Percentiles rank a stretch among this genome's conserved stretches.
These are phyloP conservation scores for Megaleporinus macrocephalus DNA, from an alignment of 2,113 vertebrate species.

Conservation along the genomic window DNA sequence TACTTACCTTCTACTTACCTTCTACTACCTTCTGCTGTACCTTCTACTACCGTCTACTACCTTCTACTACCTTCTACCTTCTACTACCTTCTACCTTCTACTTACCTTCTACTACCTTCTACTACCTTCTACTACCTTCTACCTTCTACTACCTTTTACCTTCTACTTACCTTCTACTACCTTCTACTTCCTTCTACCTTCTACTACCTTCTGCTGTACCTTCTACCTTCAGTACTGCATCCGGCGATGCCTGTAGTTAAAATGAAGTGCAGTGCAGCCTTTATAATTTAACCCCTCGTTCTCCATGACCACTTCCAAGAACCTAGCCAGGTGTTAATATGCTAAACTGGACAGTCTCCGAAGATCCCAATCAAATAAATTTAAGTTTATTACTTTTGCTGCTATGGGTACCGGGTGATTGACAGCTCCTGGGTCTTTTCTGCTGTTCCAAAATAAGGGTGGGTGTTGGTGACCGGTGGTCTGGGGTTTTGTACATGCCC, in stretches of 20 bases:
- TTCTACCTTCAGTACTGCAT: too few relatives aligned
- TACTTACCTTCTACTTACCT: too few relatives aligned
- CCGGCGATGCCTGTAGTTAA: background rate
- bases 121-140: too few relatives aligned
- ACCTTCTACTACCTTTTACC: too few relatives aligned
- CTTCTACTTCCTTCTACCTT: too few relatives aligned
- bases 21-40: too few relatives aligned
- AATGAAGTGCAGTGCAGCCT: background rate
- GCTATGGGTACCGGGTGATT: slow-evolving; percentile 14
- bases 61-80: too few relatives aligned
- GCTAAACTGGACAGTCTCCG: background rate
- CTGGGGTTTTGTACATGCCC: background rate
- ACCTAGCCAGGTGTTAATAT: background rate
- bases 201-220: too few relatives aligned
- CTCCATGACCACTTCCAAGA: background rate
- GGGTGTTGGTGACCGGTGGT: background rate
- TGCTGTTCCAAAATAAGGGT: background rate
- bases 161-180: too few relatives aligned
- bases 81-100: too few relatives aligned
- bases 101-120: too few relatives aligned
- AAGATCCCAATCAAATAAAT: background rate
- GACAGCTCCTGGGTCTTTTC: background rate
- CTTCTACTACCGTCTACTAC: too few relatives aligned
- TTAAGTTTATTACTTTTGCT: slow-evolving; percentile 25
- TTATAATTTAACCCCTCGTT: background rate